A percentile compares a stretch with the other conserved stretches of the same genome.
phyloP scores from a whole-genome alignment of 2,113 vertebrate species.

The Corydoras maculifer region DNA sequence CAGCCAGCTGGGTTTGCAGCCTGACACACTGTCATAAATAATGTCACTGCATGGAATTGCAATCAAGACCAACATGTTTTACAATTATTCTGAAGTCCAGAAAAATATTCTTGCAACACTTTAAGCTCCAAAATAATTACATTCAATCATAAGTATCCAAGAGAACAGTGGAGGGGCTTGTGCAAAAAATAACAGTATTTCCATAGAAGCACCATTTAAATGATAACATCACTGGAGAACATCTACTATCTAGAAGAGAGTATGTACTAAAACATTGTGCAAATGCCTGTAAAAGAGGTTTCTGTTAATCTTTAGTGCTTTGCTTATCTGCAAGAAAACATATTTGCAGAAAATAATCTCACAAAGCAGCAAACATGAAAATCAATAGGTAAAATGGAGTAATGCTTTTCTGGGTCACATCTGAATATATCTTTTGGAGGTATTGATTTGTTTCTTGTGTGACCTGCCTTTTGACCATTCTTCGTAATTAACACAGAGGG shows the following conservation, averaged over 20 bases:
- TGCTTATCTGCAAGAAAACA: slow-evolving; percentile 57
- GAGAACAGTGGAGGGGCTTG: slow-evolving; percentile 21
- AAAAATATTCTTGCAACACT: slow-evolving; percentile 22
- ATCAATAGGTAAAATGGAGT: slow-evolving; percentile 67
- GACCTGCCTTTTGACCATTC: slow-evolving; percentile 60
- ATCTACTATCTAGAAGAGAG: slow-evolving; percentile 24
- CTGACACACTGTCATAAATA: slow-evolving; percentile 37
- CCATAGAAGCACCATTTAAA: not conserved
- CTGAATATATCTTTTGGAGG: slow-evolving; percentile 69
- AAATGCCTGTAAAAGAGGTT: slow-evolving; percentile 47
- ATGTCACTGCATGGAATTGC: slow-evolving; percentile 29
- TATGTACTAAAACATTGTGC: slow-evolving; percentile 19
- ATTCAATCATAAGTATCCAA: slow-evolving; percentile 46
- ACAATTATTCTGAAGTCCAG: slow-evolving; percentile 9
- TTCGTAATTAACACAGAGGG: slow-evolving; percentile 67
- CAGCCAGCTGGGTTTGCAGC: slow-evolving; percentile 41
- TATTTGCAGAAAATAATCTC: slow-evolving; percentile 54
- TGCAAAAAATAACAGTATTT: not conserved
- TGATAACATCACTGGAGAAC: slow-evolving; percentile 26
- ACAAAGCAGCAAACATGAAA: slow-evolving; percentile 54
- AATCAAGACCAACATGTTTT: slow-evolving; percentile 39
- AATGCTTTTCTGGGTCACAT: slow-evolving; percentile 69
- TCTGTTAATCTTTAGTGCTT: slow-evolving; percentile 58
- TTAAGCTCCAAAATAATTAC: slow-evolving; percentile 15
- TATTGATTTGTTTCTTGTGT: slow-evolving; percentile 69